These are phyloP conservation scores for Matsumurasca onukii DNA, from an alignment of 1,140 invertebrate species.

Conservation along the genomic window DNA sequence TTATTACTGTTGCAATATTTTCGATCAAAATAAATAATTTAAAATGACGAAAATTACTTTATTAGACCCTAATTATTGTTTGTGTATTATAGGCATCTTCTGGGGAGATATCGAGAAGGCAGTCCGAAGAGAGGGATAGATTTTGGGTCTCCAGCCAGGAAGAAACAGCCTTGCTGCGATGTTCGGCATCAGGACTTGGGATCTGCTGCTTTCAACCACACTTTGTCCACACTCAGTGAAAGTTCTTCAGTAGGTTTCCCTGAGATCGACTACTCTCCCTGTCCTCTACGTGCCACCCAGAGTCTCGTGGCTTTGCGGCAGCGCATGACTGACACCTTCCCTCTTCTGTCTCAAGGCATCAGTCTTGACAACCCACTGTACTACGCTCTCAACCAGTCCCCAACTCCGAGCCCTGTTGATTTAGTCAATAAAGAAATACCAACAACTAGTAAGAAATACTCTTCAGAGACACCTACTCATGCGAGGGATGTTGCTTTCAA, in stretches of 20 bases:
- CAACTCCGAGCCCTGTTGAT: constrained; percentile 38
- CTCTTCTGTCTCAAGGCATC: constrained; percentile 7
- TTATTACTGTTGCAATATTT: neutral
- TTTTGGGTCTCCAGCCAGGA: constrained; percentile 28
- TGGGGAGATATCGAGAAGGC: neutral
- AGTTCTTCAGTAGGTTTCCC: constrained; percentile 23
- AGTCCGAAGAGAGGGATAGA: constrained; percentile 12
- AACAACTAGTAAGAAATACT: neutral
- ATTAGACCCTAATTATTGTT: neutral
- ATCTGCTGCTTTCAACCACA: neutral
- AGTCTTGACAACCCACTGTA: constrained; percentile 36
- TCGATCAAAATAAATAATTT: neutral
- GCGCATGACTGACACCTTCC: constrained; percentile 32
- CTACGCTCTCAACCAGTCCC: constrained; percentile 33
- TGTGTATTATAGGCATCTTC: constrained; percentile 8
- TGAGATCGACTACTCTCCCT: constrained; percentile 43
- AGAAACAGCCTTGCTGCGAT: constrained; percentile 38
- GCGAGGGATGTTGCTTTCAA: constrained; percentile 8
- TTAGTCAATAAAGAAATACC: constrained; percentile 41
- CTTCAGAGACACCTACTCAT: constrained; percentile 21
- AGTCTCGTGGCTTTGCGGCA: constrained; percentile 35
- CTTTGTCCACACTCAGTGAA: constrained; percentile 3
- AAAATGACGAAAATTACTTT: neutral
- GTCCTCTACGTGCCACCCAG: constrained; percentile 35
- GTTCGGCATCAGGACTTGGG: constrained; percentile 7